Base-by-base conservation (phyloP, 2,113 vertebrate species). In the Arvicanthis niloticus region DNA sequence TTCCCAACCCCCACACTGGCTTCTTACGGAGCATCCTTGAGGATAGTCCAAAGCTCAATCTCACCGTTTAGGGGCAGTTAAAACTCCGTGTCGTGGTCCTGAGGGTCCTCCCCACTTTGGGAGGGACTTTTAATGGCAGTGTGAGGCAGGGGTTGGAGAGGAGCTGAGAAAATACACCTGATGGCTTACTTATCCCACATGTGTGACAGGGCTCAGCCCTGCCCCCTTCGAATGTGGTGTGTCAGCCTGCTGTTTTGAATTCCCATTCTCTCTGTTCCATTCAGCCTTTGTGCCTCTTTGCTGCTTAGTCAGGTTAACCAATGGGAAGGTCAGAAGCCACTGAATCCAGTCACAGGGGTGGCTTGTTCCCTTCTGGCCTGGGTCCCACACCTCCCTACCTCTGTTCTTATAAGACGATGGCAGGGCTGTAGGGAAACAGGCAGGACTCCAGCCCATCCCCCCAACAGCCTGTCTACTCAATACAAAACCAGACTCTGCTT, bases 361-460 rank as follows among this genome's bases (percentile, higher is more conserved):
- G 82, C 60, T 92, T 16, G 29, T 45, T 37, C 89, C 96, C 85
- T 70, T 40, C 60, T 16, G 48, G n/a, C 78, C 75, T 72, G 42
- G 82, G 56, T 13, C 60, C 91, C 77, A 42, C 2, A 0, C 95
- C 91, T 67, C 40, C n/a, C 93, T 82, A 91, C 10, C 21, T 70
- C 95, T 94, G 62, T 65, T 65, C 10, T 68, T 56, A 22, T 70
- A 89, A 78, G 65, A 95, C 68, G 88, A 60, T 45, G 65, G 22
- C 88, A 48, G 9, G 80, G 10, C 85, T 94, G 21, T 56, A 31
- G 70, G 31, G 0, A 72, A 51, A 7, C 26, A 37, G 73, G 89
- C 53, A 37, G 89, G 67, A 72, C 93, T 78, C 77, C 0, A 4
- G 34, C 26, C 7, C 0, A 75, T 96, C 67, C 65, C 45, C 88